Evolutionary conservation across 2,113 vertebrate genomes (phyloP).

Genomic region (Clarias gariepinus): DNA sequence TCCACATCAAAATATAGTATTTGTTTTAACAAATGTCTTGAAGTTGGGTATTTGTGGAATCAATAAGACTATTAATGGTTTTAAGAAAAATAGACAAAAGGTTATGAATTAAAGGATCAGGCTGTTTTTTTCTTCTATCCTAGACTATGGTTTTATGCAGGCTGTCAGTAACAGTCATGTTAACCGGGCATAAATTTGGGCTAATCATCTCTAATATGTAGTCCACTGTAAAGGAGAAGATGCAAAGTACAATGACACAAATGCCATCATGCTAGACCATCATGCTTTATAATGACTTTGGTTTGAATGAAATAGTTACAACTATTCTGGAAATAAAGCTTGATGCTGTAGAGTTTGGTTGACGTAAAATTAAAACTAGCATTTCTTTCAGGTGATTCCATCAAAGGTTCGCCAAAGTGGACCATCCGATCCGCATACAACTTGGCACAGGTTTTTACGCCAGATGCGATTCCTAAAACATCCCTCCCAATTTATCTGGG

Average conservation of each 20-base stretch:
- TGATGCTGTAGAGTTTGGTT: not conserved
- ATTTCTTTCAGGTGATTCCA: too few relatives aligned
- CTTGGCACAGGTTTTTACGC: too few relatives aligned
- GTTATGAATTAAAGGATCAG: not conserved
- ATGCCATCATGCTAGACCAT: not conserved
- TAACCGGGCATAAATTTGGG: not conserved
- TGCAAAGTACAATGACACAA: not conserved
- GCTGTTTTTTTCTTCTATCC: not conserved
- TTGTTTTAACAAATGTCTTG: not conserved
- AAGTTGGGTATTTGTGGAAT: not conserved
- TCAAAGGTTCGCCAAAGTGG: too few relatives aligned
- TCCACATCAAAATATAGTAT: not conserved
- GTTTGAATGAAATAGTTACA: not conserved
- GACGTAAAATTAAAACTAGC: too few relatives aligned
- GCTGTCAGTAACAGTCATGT: not conserved
- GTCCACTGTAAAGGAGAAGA: not conserved
- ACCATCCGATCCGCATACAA: too few relatives aligned
- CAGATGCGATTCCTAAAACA: too few relatives aligned
- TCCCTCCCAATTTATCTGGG: too few relatives aligned
- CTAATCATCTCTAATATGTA: not conserved
- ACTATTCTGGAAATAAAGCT: not conserved
- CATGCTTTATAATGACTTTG: not conserved
- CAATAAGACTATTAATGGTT: not conserved
- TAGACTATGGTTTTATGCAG: not conserved
- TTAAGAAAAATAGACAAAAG: too few relatives aligned